Evolutionary conservation across 1,140 invertebrate species (phyloP).

Genomic region (Maconellicoccus hirsutus): DNA sequence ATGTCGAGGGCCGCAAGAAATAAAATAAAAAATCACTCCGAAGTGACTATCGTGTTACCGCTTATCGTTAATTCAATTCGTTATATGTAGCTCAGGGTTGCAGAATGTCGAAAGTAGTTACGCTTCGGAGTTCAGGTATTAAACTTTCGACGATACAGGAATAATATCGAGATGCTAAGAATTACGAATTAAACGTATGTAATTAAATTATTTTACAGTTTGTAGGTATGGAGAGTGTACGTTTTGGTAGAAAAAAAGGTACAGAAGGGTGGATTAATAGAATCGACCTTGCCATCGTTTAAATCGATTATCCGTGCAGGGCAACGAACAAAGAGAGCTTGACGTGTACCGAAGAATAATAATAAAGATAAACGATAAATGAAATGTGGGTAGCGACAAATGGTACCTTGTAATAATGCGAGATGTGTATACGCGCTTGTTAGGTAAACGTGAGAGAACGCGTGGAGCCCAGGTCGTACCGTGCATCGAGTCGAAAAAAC

Average conservation of each 20-base stretch:
- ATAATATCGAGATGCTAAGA: no score
- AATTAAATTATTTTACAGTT: neutral
- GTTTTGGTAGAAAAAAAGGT: neutral
- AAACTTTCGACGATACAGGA: no score
- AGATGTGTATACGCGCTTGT: neutral
- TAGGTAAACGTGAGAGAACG: constrained; percentile 12
- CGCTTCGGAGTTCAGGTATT: no score
- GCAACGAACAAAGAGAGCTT: constrained; percentile 9
- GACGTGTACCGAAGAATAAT: constrained; percentile 9
- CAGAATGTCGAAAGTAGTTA: no score
- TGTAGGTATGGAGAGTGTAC: neutral
- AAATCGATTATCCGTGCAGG: constrained; percentile 16
- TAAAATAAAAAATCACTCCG: no score
- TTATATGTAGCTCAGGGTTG: no score
- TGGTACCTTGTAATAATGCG: constrained; percentile 11
- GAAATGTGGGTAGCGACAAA: constrained; percentile 19
- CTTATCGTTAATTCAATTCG: no score
- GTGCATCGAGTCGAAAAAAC: neutral
- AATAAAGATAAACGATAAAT: constrained; percentile 23
- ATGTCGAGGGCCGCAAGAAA: no score
- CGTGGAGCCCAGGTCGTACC: constrained; percentile 6
- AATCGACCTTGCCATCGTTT: constrained; percentile 15
- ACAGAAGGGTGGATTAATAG: constrained; percentile 16
- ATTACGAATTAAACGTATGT: neutral
- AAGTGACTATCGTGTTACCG: no score